These are phyloP conservation scores for Meloidogyne exigua DNA, from an alignment of 1,140 invertebrate genomes.

Conservation along the genomic window DNA sequence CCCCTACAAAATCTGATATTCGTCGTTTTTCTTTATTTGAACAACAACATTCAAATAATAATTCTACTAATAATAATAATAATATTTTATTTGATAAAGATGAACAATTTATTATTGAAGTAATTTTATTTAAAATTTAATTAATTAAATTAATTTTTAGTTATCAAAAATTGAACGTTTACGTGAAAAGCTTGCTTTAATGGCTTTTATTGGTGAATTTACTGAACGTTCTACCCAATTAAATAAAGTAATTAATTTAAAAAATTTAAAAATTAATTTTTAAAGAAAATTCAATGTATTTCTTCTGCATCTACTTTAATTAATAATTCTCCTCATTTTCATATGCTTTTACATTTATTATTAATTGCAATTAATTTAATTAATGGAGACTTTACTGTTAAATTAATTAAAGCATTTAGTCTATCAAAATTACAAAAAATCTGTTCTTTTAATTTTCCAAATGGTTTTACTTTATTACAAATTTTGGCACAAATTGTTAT, in stretches of 20 bases:
- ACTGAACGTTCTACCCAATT: conserved; percentile 24
- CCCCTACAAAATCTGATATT: conserved; percentile 41
- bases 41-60: conserved; percentile 30
- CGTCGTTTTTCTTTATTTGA: conserved; percentile 39
- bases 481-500: conserved; percentile 6
- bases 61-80: too few species aligned
- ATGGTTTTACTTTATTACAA: conserved; percentile 25
- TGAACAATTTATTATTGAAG: conserved; percentile 46
- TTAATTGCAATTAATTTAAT: conserved; percentile 35
- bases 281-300: conserved; percentile 35
- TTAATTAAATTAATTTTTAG: conserved; percentile 16
- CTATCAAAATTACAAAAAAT: conserved; percentile 29
- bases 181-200: conserved; percentile 36
- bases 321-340: conserved; percentile 44
- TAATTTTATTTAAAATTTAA: not conserved
- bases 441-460: conserved; percentile 36
- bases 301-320: conserved; percentile 41
- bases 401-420: conserved; percentile 40
- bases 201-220: conserved; percentile 40
- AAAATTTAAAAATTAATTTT: not conserved
- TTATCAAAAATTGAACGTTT: conserved; percentile 43
- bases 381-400: conserved; percentile 35
- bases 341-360: conserved; percentile 37
- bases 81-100: conserved; percentile 33
- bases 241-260: conserved; percentile 34